These are phyloP conservation scores for Sphinx pinastri DNA, from an alignment of 2,888 invertebrate species.

Conservation along the genomic window DNA sequence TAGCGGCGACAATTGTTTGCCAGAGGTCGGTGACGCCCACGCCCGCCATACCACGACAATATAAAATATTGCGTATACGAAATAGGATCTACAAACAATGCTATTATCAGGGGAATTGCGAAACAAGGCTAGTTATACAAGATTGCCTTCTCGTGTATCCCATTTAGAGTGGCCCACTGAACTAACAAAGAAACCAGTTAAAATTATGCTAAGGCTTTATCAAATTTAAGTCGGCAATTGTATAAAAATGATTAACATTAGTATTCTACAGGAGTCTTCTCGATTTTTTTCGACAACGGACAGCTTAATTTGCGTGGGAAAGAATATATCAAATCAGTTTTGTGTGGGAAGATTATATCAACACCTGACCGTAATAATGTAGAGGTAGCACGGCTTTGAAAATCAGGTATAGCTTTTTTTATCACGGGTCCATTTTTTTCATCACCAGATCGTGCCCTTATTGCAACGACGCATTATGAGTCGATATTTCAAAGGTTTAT, in stretches of 20 bases:
- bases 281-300: not conserved
- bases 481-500: slow-evolving; percentile 30
- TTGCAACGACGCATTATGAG: not conserved
- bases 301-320: slow-evolving; percentile 66
- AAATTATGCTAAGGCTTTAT: slow-evolving; percentile 8
- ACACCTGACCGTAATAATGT: slow-evolving; percentile 63
- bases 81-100: slow-evolving; percentile 47
- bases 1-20: slow-evolving; percentile 49
- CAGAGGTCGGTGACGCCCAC: slow-evolving; percentile 45
- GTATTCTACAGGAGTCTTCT: slow-evolving; percentile 12
- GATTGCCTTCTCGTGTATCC: slow-evolving; percentile 30
- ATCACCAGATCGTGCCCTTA: slow-evolving; percentile 5
- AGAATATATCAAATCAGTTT: slow-evolving; percentile 46
- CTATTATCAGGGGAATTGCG: slow-evolving; percentile 40
- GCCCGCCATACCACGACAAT: slow-evolving; percentile 39
- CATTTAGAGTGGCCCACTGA: slow-evolving; percentile 19
- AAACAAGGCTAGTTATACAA: slow-evolving; percentile 40
- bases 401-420: slow-evolving; percentile 68
- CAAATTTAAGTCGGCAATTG: slow-evolving; percentile 21
- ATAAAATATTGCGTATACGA: slow-evolving; percentile 45
- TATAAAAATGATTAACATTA: slow-evolving; percentile 4
- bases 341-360: slow-evolving; percentile 58
- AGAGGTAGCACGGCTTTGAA: slow-evolving; percentile 56
- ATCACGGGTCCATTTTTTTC: slow-evolving; percentile 20
- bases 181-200: slow-evolving; percentile 22